A percentile compares a stretch with the other conserved stretches of the same genome.
Conservation (phyloP, 2,113 vertebrate species). For the Scatophagus argus region DNA sequence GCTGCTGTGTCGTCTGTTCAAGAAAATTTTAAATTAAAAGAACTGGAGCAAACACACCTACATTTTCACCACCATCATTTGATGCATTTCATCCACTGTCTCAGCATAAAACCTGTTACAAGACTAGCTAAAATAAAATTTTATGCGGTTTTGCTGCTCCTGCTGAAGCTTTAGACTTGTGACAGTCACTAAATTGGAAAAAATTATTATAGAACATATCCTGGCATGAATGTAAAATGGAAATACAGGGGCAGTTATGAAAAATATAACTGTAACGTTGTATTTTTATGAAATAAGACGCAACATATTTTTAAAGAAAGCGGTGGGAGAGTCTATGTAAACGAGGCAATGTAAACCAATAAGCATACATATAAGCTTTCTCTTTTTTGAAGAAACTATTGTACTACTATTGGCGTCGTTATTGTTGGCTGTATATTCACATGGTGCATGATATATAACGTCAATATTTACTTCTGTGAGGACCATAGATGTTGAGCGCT, state of each 20-base stretch:
- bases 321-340: background rate
- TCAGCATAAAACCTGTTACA: background rate
- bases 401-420: background rate
- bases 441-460: too few relatives aligned
- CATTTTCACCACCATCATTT: background rate
- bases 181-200: background rate
- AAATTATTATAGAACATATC: too few relatives aligned
- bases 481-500: too few relatives aligned
- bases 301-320: background rate
- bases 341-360: background rate
- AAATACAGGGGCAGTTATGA: background rate
- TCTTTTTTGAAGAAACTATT: too few relatives aligned
- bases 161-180: background rate
- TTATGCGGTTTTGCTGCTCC: too few relatives aligned
- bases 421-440: too few relatives aligned
- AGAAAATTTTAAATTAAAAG: too few relatives aligned
- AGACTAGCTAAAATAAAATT: too few relatives aligned
- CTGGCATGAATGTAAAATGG: background rate
- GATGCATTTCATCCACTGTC: background rate
- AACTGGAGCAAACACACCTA: background rate
- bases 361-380: too few relatives aligned
- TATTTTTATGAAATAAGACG: background rate
- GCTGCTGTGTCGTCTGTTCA: constrained; percentile 2
- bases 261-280: background rate
- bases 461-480: too few relatives aligned